Percentiles rank a stretch among this genome's conserved stretches.
Conservation (phyloP, 2,888 invertebrate genomes). For the Xanthia togata region DNA sequence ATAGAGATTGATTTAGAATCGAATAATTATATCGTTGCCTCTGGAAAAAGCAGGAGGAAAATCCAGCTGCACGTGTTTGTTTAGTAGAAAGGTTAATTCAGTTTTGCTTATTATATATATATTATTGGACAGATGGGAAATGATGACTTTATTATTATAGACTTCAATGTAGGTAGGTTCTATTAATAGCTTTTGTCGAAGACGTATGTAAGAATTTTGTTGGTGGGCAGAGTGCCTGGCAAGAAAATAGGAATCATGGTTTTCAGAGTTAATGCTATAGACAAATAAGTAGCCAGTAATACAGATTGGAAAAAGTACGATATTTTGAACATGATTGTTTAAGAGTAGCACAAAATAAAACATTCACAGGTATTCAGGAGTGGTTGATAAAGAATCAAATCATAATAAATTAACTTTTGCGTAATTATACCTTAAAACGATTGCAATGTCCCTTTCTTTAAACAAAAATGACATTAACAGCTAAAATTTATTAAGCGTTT, state of each 20-base stretch:
- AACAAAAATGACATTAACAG: slow-evolving; percentile 8
- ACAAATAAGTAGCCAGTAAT: background rate
- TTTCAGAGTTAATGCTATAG: background rate
- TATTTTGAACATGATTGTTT: background rate
- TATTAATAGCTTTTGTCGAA: background rate
- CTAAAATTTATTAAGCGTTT: slow-evolving; percentile 25
- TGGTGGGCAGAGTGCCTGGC: background rate
- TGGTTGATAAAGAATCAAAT: background rate
- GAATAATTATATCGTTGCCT: slow-evolving; percentile 71
- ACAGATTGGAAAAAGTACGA: background rate
- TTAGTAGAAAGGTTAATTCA: slow-evolving; percentile 46
- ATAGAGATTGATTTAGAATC: slow-evolving; percentile 80
- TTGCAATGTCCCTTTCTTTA: background rate
- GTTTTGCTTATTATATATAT: slow-evolving; percentile 39
- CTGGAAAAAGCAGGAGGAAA: slow-evolving; percentile 50
- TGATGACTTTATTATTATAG: slow-evolving; percentile 35
- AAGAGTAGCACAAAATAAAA: background rate
- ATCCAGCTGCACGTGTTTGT: slow-evolving; percentile 60
- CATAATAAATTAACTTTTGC: background rate
- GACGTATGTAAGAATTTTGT: background rate
- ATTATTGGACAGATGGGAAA: slow-evolving; percentile 26
- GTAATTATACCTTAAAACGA: background rate
- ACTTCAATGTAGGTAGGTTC: slow-evolving; percentile 29
- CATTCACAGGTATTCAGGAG: background rate
- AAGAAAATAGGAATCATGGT: background rate